Conservation (phyloP, 2,888 invertebrate species). For the Venustoraphidia nigricollis region DNA sequence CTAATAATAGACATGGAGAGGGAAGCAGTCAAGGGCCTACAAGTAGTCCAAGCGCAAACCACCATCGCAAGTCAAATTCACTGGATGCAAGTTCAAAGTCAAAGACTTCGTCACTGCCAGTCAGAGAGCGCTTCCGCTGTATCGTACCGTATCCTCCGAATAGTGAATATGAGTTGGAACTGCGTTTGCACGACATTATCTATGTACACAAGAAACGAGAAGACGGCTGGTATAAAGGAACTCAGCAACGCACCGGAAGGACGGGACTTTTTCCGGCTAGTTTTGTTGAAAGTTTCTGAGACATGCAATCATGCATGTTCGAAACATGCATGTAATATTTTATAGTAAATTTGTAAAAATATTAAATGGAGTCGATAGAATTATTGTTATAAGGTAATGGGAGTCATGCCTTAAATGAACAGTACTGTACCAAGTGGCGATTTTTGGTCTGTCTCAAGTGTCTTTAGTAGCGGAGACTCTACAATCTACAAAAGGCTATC, state of each 20-base stretch:
- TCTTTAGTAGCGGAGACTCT: too few relatives aligned
- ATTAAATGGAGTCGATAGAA: not conserved
- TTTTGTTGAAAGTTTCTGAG: constrained; percentile 51
- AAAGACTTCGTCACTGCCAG: constrained; percentile 17
- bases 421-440: too few relatives aligned
- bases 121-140: constrained; percentile 58
- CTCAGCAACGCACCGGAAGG: constrained; percentile 74
- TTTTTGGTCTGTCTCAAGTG: too few relatives aligned
- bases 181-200: constrained; percentile 81
- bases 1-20: too few relatives aligned
- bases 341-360: too few relatives aligned
- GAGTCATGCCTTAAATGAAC: too few relatives aligned
- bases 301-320: not conserved
- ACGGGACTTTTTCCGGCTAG: constrained; percentile 92
- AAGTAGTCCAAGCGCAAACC: constrained; percentile 27
- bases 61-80: constrained; percentile 71
- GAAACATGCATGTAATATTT: not conserved
- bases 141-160: constrained; percentile 90
- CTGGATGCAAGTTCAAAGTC: constrained; percentile 47
- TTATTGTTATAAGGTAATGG: not conserved
- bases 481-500: too few relatives aligned
- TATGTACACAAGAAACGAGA: constrained; percentile 83
- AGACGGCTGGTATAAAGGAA: constrained; percentile 93
- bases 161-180: constrained; percentile 80
- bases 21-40: not conserved